Conservation (phyloP, 2,797 vertebrate species). For the Sardinella longiceps region DNA sequence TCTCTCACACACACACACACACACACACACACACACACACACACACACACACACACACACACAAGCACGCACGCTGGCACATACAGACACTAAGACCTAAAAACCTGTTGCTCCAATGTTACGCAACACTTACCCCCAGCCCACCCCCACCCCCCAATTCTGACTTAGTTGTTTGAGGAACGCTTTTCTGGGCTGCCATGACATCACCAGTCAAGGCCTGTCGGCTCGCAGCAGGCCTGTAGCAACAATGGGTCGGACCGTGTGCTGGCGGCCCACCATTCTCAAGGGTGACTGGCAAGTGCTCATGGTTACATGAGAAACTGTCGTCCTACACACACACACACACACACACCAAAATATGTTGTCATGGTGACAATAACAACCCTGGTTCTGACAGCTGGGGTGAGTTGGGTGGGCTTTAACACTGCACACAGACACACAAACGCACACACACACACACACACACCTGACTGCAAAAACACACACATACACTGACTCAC, state of each 20-base stretch:
- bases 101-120: neutral
- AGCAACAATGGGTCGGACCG: neutral
- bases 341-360: neutral
- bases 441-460: no score
- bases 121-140: neutral
- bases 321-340: neutral
- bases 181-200: constrained; percentile 10
- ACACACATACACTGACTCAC: neutral
- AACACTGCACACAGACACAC: neutral
- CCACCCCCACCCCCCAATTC: neutral
- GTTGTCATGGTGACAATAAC: constrained; percentile 9
- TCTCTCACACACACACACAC: neutral
- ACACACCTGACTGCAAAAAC: neutral
- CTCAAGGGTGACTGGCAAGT: neutral
- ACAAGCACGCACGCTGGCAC: neutral
- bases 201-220: neutral
- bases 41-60: neutral
- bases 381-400: neutral
- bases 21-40: neutral
- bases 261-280: neutral
- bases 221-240: neutral
- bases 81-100: neutral
- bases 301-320: neutral
- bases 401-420: neutral
- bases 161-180: neutral